Evolutionary conservation across 2,797 vertebrate genomes (phyloP).

Genomic region (Microhierax caerulescens): DNA sequence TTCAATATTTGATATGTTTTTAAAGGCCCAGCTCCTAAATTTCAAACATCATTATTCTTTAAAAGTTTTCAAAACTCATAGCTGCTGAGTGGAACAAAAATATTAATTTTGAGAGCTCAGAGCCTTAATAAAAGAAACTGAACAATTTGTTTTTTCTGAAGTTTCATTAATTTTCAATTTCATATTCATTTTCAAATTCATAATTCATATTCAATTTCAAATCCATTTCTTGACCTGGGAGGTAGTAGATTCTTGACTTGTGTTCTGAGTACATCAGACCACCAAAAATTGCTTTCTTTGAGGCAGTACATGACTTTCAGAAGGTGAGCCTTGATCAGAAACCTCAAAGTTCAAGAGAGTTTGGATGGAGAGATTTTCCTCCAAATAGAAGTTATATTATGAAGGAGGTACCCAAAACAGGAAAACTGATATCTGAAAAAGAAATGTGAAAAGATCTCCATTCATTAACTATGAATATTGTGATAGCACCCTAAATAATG

Average conservation of each 20-base stretch:
- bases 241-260: not conserved
- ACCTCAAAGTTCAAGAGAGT: not conserved
- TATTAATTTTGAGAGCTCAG: not conserved
- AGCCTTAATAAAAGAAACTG: not conserved
- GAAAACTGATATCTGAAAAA: not conserved
- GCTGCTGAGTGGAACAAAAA: not conserved
- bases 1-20: not conserved
- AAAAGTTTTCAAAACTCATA: not conserved
- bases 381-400: not conserved
- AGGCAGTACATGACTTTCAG: not conserved
- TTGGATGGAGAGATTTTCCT: not conserved
- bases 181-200: too few relatives aligned
- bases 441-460: not conserved
- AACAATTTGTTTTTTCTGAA: not conserved
- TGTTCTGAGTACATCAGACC: not conserved
- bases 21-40: not conserved
- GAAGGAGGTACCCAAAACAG: not conserved
- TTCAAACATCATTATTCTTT: not conserved
- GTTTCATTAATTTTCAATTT: not conserved
- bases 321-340: not conserved
- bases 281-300: not conserved
- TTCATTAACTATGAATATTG: not conserved
- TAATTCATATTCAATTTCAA: too few relatives aligned
- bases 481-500: not conserved
- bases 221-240: not conserved